Base-by-base conservation (phyloP, 2,888 invertebrate species). In the Iphiclides podalirius region DNA sequence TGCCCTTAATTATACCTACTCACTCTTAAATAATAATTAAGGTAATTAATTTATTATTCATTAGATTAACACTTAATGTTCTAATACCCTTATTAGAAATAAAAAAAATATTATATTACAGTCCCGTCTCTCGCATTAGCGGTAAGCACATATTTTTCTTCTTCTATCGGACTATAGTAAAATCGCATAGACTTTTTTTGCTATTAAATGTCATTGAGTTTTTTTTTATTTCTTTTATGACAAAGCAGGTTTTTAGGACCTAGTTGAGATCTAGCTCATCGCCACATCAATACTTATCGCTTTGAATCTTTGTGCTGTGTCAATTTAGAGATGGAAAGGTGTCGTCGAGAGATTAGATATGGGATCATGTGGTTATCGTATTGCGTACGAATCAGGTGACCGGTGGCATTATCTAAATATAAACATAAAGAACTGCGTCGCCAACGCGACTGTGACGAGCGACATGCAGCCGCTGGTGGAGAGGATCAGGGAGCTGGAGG, bases 401-500 rank as follows among this genome's bases (percentile, higher is more conserved):
- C 70, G 59, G 15, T 57, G 9, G 31, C 66, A 60, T 66, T 64
- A 69, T 59, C 57, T 56, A 53, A 60, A 59, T 60, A 60, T 60
- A 65, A 64, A 67, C 57, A 17, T 11, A 14, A 91, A 91, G 58
- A 91, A 90, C 75, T 90, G 90, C 69, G 91, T 83, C 68, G 85
- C 87, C 17, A 85, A 79, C 58, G 86, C 85, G 54, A 77, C 82
- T 8, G 72, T 79, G 67, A 61, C 75, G 15, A 86, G 81, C 66
- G 92, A 92, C 58, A 84, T 91, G 74, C 91, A 91, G 69, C 90
- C 89, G 47, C 73, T 91, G 31, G 70, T 94, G 49, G 92, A 94
- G 52, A 91, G 93, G 70, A 96, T 97, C 60, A 91, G 91, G 60
- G 94, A 95, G 67, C 88, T 98, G 70, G 93, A 95, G 82, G 85